Evolutionary conservation across 1,140 invertebrate species (phyloP), one percentile per base, ranked within the genome.

Genomic region (Phortica variegata): DNA sequence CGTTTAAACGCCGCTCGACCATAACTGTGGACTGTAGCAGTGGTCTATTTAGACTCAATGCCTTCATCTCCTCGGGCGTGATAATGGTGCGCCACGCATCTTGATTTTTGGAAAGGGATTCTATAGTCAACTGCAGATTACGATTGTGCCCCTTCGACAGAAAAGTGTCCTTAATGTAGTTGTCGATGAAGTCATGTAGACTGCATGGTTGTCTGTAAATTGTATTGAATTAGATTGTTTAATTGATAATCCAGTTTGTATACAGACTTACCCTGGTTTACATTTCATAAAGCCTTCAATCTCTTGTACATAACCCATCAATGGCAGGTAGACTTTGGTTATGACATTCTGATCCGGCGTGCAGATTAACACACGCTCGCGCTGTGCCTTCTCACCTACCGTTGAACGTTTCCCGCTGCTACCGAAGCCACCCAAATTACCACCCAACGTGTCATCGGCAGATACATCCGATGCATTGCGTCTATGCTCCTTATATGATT

Each of bases 221-320:
- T 10, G 6, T 19, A 45, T 15, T 15, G 12, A 7, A 15, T 13
- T 20, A 31, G 8, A 39, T 34, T 13, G 8, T 18, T 29, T 16
- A 8, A 26, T 17, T 12, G 21, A 3, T 3, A 8, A n/a, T 18
- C 3, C 12, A 19, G 34, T 36, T 15, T 26, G 7, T 6, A 2
- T 4, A n/a, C n/a, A n/a, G n/a, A 36, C 66, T 72, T 78, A 87
- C 84, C 84, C 84, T 32, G 84, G 69, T 54, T 81, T 72, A 55
- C 81, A 82, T 48, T 81, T 81, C 61, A 87, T 78, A 37, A 82
- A 80, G 52, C 80, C 79, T 75, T 92, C 89, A 51, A 91, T 87
- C 75, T 91, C 88, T 58, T 83, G 80, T 49, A 90, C 84, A 69
- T 91, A 91, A 48, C 80, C 80, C 77, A 85, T 84, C 39, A 92